Base-by-base conservation (phyloP, 1,140 invertebrate species). In the Mercenaria mercenaria region DNA sequence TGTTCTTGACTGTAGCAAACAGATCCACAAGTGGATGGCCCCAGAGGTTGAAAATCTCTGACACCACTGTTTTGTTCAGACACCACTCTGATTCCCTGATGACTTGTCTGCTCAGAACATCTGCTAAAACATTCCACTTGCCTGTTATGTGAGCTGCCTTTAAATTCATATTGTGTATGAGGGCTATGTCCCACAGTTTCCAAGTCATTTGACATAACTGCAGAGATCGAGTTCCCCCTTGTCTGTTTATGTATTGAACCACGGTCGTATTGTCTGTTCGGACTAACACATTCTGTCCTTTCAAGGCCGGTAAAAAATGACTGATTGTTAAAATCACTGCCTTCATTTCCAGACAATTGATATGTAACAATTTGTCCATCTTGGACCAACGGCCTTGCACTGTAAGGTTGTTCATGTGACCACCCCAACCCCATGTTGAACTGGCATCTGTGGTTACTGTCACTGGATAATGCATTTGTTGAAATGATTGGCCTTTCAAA, bases 11-110 rank as follows among this genome's bases (percentile, higher is more conserved):
- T 23, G 88, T 72, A 1, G 72, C 88, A 83, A 89, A 91, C 15
- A 91, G 72, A 72, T 91, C 88, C 47, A 91, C 80, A n/a, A 77
- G 41, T 20, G 84, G 80, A 34, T 81, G 47, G 6, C 39, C 88
- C 91, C 79, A 91, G 8, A 72, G 4, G 11, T 20, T 29, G 69
- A 90, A 84, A 47, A 72, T 69, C 69, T 43, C 37, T 11, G 69
- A 37, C 18, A 84, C 47, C 26, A 83, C 69, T 74, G 47, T 26
- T 61, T 64, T 74, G 80, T 89, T 77, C 29, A 89, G 59, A 20
- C 32, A 61, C 88, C 88, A 89, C 50, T 88, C 74, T 67, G 85
- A 47, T 2, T 23, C 23, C 23, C 74, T 77, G 2, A 88, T 52
- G 20, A 3, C 67, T 29, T 76, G 15, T 20, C 69, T 52, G 39